These are phyloP conservation scores for Cremastinae sp. DNA, from an alignment of 2,888 invertebrate genomes.

Conservation along the genomic window DNA sequence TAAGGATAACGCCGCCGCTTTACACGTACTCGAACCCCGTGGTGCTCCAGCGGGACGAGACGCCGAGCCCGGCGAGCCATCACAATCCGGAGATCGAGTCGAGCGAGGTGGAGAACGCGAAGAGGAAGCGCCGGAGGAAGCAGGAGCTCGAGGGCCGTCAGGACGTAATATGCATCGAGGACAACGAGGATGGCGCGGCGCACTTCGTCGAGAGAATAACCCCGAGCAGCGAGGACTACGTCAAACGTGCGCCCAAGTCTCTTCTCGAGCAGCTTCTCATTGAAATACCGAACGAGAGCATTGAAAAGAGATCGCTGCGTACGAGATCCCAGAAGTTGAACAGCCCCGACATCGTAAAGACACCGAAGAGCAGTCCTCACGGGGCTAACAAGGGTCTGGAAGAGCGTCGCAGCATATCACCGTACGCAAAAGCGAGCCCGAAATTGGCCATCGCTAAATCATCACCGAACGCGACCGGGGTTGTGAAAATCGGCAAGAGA, in stretches of 20 bases:
- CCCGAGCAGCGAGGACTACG: slow-evolving; percentile 75
- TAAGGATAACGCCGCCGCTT: slow-evolving; percentile 87
- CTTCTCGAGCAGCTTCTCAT: slow-evolving; percentile 90
- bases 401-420: slow-evolving; percentile 79
- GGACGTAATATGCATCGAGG: slow-evolving; percentile 78
- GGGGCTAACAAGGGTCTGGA: slow-evolving; percentile 72
- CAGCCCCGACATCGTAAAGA: slow-evolving; percentile 77
- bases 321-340: slow-evolving; percentile 78
- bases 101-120: slow-evolving; percentile 75
- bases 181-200: slow-evolving; percentile 71
- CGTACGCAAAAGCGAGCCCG: slow-evolving; percentile 80
- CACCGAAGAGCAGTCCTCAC: slow-evolving; percentile 77
- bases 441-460: slow-evolving; percentile 70
- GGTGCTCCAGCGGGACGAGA: slow-evolving; percentile 83
- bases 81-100: slow-evolving; percentile 76
- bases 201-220: slow-evolving; percentile 74
- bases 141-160: slow-evolving; percentile 79
- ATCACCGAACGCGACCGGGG: slow-evolving; percentile 65
- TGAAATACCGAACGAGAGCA: slow-evolving; percentile 88
- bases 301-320: slow-evolving; percentile 81
- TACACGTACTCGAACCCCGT: slow-evolving; percentile 89
- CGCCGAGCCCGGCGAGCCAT: slow-evolving; percentile 79
- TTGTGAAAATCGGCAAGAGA: slow-evolving; percentile 83
- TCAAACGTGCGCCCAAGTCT: slow-evolving; percentile 80
- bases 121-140: slow-evolving; percentile 78